Evolutionary conservation across 30 jellyfish, hydroid and myxozoan genomes (phyloP).

Genomic region (Cassiopea xamachana): DNA sequence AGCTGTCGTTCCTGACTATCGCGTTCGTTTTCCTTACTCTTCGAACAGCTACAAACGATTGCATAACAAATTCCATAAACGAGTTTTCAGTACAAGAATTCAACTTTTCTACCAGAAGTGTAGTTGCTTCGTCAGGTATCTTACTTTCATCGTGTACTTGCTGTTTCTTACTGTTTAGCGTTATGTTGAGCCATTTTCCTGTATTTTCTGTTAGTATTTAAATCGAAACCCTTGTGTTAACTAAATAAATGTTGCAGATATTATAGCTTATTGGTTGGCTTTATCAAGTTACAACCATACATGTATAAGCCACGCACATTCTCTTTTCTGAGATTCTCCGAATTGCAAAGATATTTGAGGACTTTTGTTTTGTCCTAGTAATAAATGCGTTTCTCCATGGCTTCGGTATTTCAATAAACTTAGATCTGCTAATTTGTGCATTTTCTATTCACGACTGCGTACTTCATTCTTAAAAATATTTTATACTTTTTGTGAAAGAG

Average conservation of each 20-base stretch:
- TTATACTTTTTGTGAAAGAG: too few relatives aligned
- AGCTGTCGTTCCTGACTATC: neutral
- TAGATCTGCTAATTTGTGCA: too few relatives aligned
- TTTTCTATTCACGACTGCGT: too few relatives aligned
- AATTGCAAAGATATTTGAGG: neutral
- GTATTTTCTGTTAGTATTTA: too few relatives aligned
- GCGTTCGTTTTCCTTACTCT: neutral
- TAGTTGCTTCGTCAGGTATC: neutral
- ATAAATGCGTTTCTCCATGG: neutral
- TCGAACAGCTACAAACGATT: neutral
- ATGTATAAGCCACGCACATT: neutral
- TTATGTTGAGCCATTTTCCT: too few relatives aligned
- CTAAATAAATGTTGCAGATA: too few relatives aligned
- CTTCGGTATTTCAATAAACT: neutral
- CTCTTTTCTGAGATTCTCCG: neutral
- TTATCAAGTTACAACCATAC: neutral
- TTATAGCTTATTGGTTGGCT: neutral
- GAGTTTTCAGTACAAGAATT: constrained; percentile 1
- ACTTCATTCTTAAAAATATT: too few relatives aligned
- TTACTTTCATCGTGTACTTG: too few relatives aligned
- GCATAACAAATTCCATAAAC: neutral
- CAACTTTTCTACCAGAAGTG: neutral
- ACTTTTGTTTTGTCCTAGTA: neutral
- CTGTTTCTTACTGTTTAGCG: too few relatives aligned
- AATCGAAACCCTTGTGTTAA: too few relatives aligned